Evolutionary conservation across 2,113 vertebrate species (phyloP), one percentile per base, ranked within the genome.

Genomic region (Xiphorhynchus elegans): DNA sequence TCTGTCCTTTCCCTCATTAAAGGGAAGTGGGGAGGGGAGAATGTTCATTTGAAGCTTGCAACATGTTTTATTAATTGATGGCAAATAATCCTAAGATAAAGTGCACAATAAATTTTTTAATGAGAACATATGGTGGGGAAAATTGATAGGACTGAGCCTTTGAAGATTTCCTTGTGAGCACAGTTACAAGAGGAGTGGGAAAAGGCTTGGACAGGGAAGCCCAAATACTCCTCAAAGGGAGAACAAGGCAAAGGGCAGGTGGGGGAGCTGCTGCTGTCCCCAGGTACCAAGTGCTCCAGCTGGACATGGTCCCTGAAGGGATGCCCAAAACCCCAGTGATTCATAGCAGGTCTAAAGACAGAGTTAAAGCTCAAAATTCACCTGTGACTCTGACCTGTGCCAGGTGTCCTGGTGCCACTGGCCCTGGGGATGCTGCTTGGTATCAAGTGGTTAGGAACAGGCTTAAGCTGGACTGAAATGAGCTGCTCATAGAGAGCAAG

Each of bases 41-140:
- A 79, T 10, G 78, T 25, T 86, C 79, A 85, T 85, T 93, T 68
- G 39, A 84, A 90, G 62, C 70, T 91, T 21, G 23, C 47, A 73
- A 39, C 83, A 56, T 28, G 44, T 90, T 97, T 86, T 94, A 97
- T 97, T 97, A 97, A 97, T 96, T 78, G 86, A 82, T 75, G 72
- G 83, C 86, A 96, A 94, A 91, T 96, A 97, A 97, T 89, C 84
- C 88, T 9, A 91, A 97, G 82, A 97, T 97, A 97, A 97, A 97
- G 81, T 23, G 13, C 84, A 37, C 93, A 72, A 89, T 97, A 95
- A 97, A 96, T 29, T 60, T 79, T 95, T 95, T 97, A 96, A 97
- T 95, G 94, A 96, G 95, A 97, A 97, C 96, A 96, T 97, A 93
- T 79, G 94, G 95, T 4, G 18, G 58, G 94, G 70, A 95, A 95